Percentiles rank a stretch among this genome's conserved stretches.
Evolutionary conservation across 2,797 vertebrate genomes (phyloP).

Genomic region (Huso huso): DNA sequence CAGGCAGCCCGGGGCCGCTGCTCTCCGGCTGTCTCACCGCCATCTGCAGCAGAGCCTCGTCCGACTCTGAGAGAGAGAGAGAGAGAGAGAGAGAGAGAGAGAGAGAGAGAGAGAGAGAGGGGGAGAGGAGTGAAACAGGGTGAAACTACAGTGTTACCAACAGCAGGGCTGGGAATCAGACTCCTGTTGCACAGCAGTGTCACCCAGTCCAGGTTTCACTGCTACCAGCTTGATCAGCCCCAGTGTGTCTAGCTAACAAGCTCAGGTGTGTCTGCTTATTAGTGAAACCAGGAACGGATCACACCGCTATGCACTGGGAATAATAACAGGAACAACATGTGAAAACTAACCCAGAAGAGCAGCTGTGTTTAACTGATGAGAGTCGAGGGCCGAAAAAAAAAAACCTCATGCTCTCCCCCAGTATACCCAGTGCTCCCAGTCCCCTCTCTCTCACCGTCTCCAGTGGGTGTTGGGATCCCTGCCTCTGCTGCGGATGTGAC

Average conservation of each 20-base stretch:
- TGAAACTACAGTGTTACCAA: conserved; percentile 23
- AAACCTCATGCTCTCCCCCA: neutral
- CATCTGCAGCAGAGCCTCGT: conserved; percentile 91
- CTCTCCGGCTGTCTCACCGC: conserved; percentile 83
- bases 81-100: too few species aligned
- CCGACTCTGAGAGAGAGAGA: conserved; percentile 63
- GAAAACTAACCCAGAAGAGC: neutral
- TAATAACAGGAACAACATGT: neutral
- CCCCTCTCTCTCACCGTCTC: conserved; percentile 60
- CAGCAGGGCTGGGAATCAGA: too few species aligned
- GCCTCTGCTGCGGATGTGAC: conserved; percentile 76
- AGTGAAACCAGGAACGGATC: too few species aligned
- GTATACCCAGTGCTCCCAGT: neutral
- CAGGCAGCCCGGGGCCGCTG: conserved; percentile 71
- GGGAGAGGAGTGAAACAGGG: conserved; percentile 55
- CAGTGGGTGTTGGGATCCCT: conserved; percentile 56
- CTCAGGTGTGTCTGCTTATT: too few species aligned
- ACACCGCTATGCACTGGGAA: neutral
- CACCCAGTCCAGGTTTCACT: too few species aligned
- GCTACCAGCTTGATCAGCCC: too few species aligned
- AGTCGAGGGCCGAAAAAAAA: neutral
- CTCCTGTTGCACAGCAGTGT: too few species aligned
- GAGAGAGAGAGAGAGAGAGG: conserved; percentile 27
- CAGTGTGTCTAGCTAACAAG: too few species aligned
- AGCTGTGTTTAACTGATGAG: neutral